These are phyloP conservation scores for Dromius quadrimaculatus DNA, from an alignment of 2,888 invertebrate species.

Conservation along the genomic window DNA sequence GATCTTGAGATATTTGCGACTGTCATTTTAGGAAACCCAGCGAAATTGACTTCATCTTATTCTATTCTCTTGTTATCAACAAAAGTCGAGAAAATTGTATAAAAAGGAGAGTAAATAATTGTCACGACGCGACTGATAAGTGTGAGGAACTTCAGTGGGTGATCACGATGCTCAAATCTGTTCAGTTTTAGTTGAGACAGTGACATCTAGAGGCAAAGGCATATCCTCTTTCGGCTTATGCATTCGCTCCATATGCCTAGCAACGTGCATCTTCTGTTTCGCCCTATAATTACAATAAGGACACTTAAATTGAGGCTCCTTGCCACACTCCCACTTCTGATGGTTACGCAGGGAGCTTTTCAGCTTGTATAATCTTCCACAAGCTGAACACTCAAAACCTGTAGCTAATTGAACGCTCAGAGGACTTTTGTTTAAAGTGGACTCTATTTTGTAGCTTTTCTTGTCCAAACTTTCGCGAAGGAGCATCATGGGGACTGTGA, in stretches of 20 bases:
- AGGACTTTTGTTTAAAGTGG: background rate
- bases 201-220: constrained; percentile 57
- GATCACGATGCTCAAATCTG: constrained; percentile 12
- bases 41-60: background rate
- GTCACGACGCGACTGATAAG: constrained; percentile 26
- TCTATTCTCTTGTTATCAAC: background rate
- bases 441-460: background rate
- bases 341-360: constrained; percentile 79
- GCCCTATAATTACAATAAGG: constrained; percentile 75
- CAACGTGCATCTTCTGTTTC: constrained; percentile 88
- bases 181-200: constrained; percentile 23
- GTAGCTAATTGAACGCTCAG: background rate
- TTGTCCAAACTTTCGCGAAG: background rate
- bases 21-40: background rate
- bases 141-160: constrained; percentile 39
- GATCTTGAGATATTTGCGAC: constrained; percentile 16
- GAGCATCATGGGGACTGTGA: constrained; percentile 67
- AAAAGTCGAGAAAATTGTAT: background rate
- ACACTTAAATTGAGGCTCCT: constrained; percentile 60
- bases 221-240: constrained; percentile 70
- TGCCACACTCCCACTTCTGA: constrained; percentile 78
- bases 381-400: constrained; percentile 61
- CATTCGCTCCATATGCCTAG: constrained; percentile 86
- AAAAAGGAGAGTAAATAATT: background rate
- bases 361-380: constrained; percentile 81